phyloP scores from a whole-genome alignment of 2,888 invertebrate genomes.

The Neelides folsomi region DNA sequence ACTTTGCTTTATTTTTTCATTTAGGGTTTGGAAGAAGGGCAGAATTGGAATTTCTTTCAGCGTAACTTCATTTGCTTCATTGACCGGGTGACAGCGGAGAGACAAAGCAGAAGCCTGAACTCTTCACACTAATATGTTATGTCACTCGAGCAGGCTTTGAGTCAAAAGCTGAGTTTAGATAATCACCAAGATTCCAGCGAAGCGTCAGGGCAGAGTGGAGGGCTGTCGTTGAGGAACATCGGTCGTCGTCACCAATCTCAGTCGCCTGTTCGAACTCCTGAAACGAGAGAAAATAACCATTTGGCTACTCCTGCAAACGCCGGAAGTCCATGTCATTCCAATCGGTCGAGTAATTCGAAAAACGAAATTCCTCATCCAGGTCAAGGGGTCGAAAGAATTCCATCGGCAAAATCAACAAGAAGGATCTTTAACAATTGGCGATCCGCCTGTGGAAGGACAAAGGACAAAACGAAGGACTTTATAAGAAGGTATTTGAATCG shows the following conservation, averaged over 20 bases:
- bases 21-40: too few species aligned
- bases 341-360: constrained; percentile 5
- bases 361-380: constrained; percentile 11
- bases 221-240: neutral
- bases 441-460: constrained; percentile 60
- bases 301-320: too few species aligned
- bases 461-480: constrained; percentile 58
- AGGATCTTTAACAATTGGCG: constrained; percentile 62
- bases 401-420: constrained; percentile 41
- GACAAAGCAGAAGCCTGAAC: too few species aligned
- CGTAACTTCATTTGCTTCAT: too few species aligned
- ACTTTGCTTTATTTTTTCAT: too few species aligned
- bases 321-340: neutral
- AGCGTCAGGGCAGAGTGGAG: neutral
- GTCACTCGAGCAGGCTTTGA: constrained; percentile 26
- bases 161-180: constrained; percentile 23
- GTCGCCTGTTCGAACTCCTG: constrained; percentile 1
- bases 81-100: too few species aligned
- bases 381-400: constrained; percentile 22
- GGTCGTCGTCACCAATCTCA: constrained; percentile 3
- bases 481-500: constrained; percentile 35
- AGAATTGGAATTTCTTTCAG: too few species aligned
- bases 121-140: constrained; percentile 12
- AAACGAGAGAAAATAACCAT: too few species aligned
- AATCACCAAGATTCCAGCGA: neutral